These are phyloP conservation scores for Gorsachius magnificus DNA, from an alignment of 2,797 vertebrate species.

Conservation along the genomic window DNA sequence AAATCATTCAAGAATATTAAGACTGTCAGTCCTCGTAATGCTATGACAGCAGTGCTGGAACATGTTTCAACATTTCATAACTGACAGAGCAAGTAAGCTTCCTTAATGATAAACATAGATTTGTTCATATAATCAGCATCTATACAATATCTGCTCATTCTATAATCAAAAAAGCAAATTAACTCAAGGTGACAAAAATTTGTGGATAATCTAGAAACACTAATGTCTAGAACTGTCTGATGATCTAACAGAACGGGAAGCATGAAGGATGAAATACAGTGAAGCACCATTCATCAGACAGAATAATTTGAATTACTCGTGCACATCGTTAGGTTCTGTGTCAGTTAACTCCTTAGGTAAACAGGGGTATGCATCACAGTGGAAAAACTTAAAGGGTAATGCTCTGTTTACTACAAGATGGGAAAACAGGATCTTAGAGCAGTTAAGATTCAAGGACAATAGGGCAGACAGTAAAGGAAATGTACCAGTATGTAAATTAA, in stretches of 20 bases:
- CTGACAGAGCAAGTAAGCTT: background rate
- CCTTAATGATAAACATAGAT: background rate
- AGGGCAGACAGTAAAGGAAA: background rate
- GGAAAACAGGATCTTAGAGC: background rate
- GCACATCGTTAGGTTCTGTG: background rate
- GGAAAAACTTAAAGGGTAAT: background rate
- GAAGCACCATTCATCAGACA: background rate
- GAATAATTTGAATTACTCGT: background rate
- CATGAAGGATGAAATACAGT: background rate
- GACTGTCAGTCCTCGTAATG: background rate
- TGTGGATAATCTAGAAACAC: background rate
- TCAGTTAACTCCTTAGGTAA: background rate
- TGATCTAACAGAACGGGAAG: background rate
- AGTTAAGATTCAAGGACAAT: background rate
- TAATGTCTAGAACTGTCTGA: background rate
- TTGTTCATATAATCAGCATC: background rate
- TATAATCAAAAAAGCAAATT: background rate
- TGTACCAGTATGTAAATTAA: background rate
- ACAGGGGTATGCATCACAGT: background rate
- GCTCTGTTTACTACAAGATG: background rate
- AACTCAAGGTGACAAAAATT: background rate
- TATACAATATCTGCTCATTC: background rate
- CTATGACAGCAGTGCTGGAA: background rate
- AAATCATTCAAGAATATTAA: background rate
- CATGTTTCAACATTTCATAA: background rate